A percentile compares a stretch with the other conserved stretches of the same genome.
Conservation (phyloP, 2,113 vertebrate species). For the Laticauda colubrina region DNA sequence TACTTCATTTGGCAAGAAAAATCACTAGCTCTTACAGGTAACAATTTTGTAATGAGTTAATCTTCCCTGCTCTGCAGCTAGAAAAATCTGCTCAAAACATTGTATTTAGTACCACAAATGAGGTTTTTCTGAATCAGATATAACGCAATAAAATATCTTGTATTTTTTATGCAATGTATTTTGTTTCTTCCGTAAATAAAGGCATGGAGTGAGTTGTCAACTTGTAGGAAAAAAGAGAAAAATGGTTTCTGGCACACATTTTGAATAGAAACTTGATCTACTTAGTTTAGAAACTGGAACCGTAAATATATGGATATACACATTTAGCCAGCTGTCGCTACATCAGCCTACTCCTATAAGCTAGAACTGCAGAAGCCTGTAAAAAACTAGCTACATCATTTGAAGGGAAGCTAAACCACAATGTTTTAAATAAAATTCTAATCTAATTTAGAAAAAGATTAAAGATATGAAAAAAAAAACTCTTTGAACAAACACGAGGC, state of each 20-base stretch:
- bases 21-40: neutral
- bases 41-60: neutral
- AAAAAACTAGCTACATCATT: neutral
- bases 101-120: neutral
- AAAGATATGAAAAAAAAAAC: neutral
- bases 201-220: neutral
- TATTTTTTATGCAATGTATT: neutral
- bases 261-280: neutral
- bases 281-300: neutral
- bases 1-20: neutral
- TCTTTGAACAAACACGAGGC: neutral
- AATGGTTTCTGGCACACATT: neutral
- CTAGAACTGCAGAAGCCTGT: neutral
- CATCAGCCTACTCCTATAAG: neutral
- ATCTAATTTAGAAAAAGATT: neutral
- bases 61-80: neutral
- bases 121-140: neutral
- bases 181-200: neutral
- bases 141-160: neutral
- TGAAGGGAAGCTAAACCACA: neutral
- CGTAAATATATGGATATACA: neutral
- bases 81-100: neutral
- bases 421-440: neutral
- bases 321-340: neutral
- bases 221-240: neutral